Percentiles rank a stretch among this genome's conserved stretches.
These are phyloP conservation scores for Allacma fusca DNA, from an alignment of 2,888 invertebrate species.

Conservation along the genomic window DNA sequence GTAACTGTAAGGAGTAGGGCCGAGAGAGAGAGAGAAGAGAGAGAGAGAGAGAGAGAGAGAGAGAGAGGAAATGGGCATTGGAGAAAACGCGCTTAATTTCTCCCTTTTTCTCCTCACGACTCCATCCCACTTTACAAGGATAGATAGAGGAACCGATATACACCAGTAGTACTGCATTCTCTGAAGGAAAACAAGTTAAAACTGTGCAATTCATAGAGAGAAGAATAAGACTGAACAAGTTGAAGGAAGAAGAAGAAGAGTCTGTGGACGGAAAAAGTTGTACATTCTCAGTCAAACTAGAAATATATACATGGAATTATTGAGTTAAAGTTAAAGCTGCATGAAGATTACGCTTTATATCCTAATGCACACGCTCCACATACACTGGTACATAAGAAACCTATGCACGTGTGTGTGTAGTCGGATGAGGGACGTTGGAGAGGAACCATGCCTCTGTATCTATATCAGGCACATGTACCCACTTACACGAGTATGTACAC, in stretches of 20 bases:
- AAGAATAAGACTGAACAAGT: neutral
- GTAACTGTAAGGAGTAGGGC: neutral
- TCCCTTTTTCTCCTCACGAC: constrained; percentile 42
- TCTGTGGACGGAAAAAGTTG: constrained; percentile 24
- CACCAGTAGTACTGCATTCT: neutral
- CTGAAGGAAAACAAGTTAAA: constrained; percentile 9
- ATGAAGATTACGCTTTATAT: constrained; percentile 4
- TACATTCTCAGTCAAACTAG: constrained; percentile 17
- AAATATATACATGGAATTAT: constrained; percentile 25
- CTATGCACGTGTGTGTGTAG: constrained; percentile 2
- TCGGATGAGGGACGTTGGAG: neutral
- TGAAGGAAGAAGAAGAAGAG: constrained; percentile 1
- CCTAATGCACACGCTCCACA: constrained; percentile 12
- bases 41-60: constrained; percentile 32
- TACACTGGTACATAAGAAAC: too few relatives aligned
- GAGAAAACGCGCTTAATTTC: constrained; percentile 50
- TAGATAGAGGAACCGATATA: neutral
- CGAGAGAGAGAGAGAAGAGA: constrained; percentile 11
- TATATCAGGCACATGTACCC: neutral
- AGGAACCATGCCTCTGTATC: neutral
- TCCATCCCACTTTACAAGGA: constrained; percentile 21
- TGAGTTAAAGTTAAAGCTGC: constrained; percentile 28
- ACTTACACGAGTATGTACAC: constrained; percentile 3
- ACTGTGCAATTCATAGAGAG: constrained; percentile 4
- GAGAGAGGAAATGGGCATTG: constrained; percentile 33